These are phyloP conservation scores for Bergia sp. DNA, from an alignment of 92 coral and sea anemone genomes.

Conservation along the genomic window DNA sequence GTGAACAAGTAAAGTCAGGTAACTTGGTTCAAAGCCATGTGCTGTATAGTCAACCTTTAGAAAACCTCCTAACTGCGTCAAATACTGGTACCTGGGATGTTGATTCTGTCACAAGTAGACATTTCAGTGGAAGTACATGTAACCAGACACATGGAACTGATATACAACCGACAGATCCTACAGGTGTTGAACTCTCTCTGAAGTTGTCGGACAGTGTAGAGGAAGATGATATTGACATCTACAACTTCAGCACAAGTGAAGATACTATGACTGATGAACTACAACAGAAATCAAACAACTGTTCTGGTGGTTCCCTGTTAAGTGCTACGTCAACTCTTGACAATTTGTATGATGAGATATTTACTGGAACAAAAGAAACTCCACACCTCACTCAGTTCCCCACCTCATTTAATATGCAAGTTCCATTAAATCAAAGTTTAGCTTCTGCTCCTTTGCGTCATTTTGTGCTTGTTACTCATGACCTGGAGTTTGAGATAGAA, in stretches of 20 bases:
- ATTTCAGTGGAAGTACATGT: neutral
- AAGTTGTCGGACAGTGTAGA: neutral
- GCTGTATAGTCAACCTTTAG: neutral
- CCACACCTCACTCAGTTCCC: neutral
- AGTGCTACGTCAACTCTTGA: neutral
- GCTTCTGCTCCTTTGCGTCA: neutral
- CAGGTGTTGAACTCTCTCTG: neutral
- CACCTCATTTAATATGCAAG: neutral
- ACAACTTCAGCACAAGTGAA: neutral
- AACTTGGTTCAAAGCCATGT: neutral
- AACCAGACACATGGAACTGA: neutral
- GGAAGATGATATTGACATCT: neutral
- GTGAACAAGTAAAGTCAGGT: neutral
- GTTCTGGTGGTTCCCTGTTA: neutral
- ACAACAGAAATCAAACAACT: neutral
- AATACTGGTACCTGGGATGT: neutral
- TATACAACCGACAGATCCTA: neutral
- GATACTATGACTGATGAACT: neutral
- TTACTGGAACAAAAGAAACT: neutral
- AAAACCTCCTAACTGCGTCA: neutral
- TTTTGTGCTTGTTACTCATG: constrained; percentile 8
- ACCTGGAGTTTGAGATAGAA: neutral
- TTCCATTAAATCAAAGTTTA: neutral
- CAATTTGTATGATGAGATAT: constrained; percentile 13
- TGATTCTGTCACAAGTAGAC: neutral